phyloP scores from a whole-genome alignment of 2,797 vertebrate species.

The Centroberyx gerrardi region DNA sequence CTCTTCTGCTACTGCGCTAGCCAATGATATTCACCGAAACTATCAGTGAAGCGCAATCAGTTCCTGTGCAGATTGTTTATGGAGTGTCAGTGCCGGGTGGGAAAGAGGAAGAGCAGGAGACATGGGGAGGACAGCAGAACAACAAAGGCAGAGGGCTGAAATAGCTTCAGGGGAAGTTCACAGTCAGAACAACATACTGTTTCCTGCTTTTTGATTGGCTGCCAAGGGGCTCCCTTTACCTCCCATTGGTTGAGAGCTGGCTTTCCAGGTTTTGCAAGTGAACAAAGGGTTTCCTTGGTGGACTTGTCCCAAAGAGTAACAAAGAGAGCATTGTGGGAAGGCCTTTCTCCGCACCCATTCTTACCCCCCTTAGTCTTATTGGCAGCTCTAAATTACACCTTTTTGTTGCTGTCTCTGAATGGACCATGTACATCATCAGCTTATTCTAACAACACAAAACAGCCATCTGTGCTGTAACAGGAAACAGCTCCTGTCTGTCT shows the following conservation, averaged over 20 bases:
- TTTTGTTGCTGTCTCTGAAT: slow-evolving; percentile 43
- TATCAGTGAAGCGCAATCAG: slow-evolving; percentile 46
- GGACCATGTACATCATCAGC: slow-evolving; percentile 31
- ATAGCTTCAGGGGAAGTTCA: slow-evolving; percentile 73
- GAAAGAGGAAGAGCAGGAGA: slow-evolving; percentile 65
- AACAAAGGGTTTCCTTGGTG: slow-evolving; percentile 73
- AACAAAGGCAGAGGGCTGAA: slow-evolving; percentile 66
- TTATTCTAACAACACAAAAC: slow-evolving; percentile 42
- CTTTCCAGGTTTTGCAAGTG: slow-evolving; percentile 60
- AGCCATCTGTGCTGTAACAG: slow-evolving; percentile 65
- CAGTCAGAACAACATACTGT: slow-evolving; percentile 66
- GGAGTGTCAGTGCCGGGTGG: slow-evolving; percentile 8
- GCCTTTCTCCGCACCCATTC: slow-evolving; percentile 41
- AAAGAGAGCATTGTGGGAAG: slow-evolving; percentile 69
- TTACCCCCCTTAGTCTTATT: slow-evolving; percentile 32
- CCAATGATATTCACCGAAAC: slow-evolving; percentile 53
- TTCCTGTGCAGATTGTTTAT: slow-evolving; percentile 59
- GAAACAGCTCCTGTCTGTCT: slow-evolving; percentile 66
- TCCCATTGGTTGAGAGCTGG: slow-evolving; percentile 67
- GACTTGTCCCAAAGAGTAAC: slow-evolving; percentile 60
- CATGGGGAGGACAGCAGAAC: slow-evolving; percentile 40
- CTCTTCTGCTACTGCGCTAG: slow-evolving; percentile 39
- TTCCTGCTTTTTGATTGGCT: slow-evolving; percentile 76
- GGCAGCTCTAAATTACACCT: slow-evolving; percentile 66
- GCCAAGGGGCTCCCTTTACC: slow-evolving; percentile 45